Evolutionary conservation across 2,797 vertebrate genomes (phyloP).

Genomic region (Masticophis lateralis): DNA sequence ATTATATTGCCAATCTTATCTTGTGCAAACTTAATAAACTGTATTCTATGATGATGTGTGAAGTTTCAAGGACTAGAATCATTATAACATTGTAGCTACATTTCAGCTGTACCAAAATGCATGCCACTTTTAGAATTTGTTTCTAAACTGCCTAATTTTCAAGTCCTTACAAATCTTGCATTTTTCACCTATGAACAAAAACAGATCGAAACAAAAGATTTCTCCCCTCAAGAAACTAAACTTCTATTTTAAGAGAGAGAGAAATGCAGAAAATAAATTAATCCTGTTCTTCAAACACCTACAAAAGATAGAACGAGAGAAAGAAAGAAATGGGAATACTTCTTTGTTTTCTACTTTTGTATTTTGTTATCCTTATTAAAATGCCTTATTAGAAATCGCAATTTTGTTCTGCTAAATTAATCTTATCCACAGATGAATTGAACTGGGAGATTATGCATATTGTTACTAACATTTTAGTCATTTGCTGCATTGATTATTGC

Average conservation of each 20-base stretch:
- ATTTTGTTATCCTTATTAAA: slow-evolving; percentile 2
- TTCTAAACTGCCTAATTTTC: slow-evolving; percentile 50
- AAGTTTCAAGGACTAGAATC: not conserved
- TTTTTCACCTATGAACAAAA: slow-evolving; percentile 46
- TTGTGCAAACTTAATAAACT: not conserved
- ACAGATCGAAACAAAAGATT: slow-evolving; percentile 53
- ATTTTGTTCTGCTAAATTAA: not conserved
- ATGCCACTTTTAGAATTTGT: slow-evolving; percentile 49
- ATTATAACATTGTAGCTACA: not conserved
- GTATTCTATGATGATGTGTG: not conserved
- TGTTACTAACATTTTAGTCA: not conserved
- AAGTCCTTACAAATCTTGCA: slow-evolving; percentile 33
- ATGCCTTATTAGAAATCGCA: not conserved
- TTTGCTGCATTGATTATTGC: not conserved
- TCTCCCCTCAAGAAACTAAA: slow-evolving; percentile 34
- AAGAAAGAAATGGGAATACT: not conserved
- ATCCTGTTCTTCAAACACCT: slow-evolving; percentile 9
- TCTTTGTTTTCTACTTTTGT: not conserved
- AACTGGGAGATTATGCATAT: not conserved
- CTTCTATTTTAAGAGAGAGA: slow-evolving; percentile 41
- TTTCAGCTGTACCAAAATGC: slow-evolving; percentile 41
- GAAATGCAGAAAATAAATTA: slow-evolving; percentile 46
- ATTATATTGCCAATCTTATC: not conserved
- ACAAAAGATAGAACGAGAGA: not conserved
- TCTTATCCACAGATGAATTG: not conserved